These are phyloP conservation scores for Tichodroma muraria DNA, from an alignment of 2,113 vertebrate genomes.

Conservation along the genomic window DNA sequence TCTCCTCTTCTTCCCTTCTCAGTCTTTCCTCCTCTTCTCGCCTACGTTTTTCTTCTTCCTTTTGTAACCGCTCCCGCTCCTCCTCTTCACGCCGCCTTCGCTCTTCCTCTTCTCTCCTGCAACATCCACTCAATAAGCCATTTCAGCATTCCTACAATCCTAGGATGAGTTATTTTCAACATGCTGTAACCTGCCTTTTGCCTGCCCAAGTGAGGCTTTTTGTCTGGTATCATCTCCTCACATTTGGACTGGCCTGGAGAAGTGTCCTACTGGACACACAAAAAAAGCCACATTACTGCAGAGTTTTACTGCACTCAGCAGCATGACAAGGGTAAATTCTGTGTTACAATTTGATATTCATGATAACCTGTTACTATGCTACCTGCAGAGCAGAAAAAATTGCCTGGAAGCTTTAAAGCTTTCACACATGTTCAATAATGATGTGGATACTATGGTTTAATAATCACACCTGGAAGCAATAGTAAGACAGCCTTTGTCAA, in stretches of 20 bases:
- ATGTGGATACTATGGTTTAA: neutral
- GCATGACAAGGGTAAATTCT: neutral
- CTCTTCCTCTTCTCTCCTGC: conserved; percentile 92
- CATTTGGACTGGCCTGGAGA: neutral
- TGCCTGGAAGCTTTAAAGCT: neutral
- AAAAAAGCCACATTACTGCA: neutral
- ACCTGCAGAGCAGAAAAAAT: neutral
- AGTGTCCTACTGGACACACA: neutral
- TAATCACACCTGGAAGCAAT: neutral
- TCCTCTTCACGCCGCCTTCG: conserved; percentile 85
- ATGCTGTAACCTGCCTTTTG: neutral
- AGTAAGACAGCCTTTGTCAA: neutral
- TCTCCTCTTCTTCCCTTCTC: conserved; percentile 87
- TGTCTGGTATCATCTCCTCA: neutral
- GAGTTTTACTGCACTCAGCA: neutral
- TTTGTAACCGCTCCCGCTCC: conserved; percentile 82
- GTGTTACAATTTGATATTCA: neutral
- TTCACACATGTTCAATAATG: neutral
- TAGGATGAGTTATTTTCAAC: neutral
- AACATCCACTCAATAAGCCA: conserved; percentile 25
- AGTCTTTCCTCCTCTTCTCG: conserved; percentile 85
- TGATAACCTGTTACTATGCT: neutral
- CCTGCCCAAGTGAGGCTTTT: neutral
- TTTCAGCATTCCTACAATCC: neutral
- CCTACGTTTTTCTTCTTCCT: conserved; percentile 85